These are phyloP conservation scores for Dendrolimus houi DNA, from an alignment of 2,888 invertebrate species.

Conservation along the genomic window DNA sequence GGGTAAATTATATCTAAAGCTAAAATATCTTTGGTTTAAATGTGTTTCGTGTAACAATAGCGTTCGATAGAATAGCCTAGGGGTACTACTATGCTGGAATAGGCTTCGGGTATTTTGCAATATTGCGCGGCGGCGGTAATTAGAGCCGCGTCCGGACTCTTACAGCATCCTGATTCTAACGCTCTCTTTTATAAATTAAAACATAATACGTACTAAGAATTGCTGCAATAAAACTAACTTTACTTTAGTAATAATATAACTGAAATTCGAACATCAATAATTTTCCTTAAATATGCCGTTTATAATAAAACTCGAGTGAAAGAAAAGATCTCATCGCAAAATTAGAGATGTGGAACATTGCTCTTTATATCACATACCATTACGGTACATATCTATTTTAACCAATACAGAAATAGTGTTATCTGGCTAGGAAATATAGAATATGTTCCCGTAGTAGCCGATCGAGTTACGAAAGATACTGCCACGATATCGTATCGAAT, in stretches of 20 bases:
- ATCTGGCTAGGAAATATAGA: conserved; percentile 4
- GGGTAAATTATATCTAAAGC: too few relatives aligned
- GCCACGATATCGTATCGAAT: conserved; percentile 66
- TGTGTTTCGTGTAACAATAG: conserved; percentile 60
- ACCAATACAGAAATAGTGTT: too few relatives aligned
- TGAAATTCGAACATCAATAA: too few relatives aligned
- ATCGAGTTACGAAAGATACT: conserved; percentile 66
- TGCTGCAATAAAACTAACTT: too few relatives aligned
- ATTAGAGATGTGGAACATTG: too few relatives aligned
- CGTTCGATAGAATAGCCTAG: conserved; percentile 47
- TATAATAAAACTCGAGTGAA: too few relatives aligned
- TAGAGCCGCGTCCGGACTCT: conserved; percentile 63
- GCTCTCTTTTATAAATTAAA: conserved; percentile 26
- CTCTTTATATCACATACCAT: too few relatives aligned
- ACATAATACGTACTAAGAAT: conserved; percentile 13
- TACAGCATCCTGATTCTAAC: conserved; percentile 72
- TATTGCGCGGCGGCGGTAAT: conserved; percentile 65
- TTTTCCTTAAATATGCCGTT: too few relatives aligned
- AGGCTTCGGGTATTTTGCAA: conserved; percentile 64
- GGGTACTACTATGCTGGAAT: conserved; percentile 44
- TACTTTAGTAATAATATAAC: too few relatives aligned
- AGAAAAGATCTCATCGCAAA: too few relatives aligned
- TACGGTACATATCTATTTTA: too few relatives aligned
- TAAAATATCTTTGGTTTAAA: conserved; percentile 16
- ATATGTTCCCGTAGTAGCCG: conserved; percentile 59